Evolutionary conservation across 2,113 vertebrate species (phyloP).

Genomic region (Notarius quadriscutis): DNA sequence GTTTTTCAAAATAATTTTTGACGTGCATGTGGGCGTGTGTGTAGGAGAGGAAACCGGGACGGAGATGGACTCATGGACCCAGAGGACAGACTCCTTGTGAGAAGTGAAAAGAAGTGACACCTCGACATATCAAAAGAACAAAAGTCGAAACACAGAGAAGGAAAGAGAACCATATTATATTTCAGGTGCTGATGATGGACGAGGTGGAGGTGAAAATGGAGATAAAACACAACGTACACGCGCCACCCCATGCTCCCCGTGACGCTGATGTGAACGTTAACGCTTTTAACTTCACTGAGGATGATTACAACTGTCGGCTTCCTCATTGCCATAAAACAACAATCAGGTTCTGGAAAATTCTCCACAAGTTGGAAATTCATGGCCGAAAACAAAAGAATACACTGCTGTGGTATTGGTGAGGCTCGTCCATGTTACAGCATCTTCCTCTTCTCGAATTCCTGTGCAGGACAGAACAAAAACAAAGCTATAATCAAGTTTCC

Average conservation of each 20-base stretch:
- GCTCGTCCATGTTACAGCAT: conserved; percentile 67
- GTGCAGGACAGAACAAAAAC: conserved; percentile 42
- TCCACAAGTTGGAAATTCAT: background rate
- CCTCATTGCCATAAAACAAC: conserved; percentile 5
- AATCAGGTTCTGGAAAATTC: background rate
- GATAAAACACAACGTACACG: conserved; percentile 21
- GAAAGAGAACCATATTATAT: conserved; percentile 28
- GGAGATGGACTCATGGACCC: background rate
- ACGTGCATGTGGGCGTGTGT: too few species aligned
- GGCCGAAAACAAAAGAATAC: background rate
- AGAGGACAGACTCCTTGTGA: background rate
- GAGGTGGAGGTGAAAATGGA: background rate
- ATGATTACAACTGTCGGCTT: background rate
- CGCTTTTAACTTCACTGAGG: background rate
- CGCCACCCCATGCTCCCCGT: background rate
- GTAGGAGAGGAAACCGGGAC: background rate
- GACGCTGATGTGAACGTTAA: background rate
- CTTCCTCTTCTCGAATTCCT: conserved; percentile 83
- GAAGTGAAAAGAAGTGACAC: background rate
- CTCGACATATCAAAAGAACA: background rate
- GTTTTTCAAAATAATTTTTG: background rate
- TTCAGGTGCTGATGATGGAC: background rate
- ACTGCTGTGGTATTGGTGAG: background rate
- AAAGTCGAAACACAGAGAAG: background rate
- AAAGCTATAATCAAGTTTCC: background rate